These are phyloP conservation scores for Sebastes flavidus DNA, from an alignment of 2,797 vertebrate species.

Conservation along the genomic window DNA sequence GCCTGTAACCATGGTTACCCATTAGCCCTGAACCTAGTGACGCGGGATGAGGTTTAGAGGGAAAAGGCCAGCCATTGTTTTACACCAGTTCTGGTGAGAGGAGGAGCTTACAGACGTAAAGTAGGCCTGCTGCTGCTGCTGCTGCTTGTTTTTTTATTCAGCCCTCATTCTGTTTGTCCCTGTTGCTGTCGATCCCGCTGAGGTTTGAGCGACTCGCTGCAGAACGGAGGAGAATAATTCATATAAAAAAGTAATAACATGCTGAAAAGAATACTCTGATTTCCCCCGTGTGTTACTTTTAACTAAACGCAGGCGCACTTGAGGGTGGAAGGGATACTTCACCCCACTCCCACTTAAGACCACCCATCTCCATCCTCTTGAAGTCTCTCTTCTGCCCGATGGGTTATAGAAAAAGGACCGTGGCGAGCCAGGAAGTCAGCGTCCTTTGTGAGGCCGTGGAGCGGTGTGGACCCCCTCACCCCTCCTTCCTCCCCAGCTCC, in stretches of 20 bases:
- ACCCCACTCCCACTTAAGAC: slow-evolving; percentile 45
- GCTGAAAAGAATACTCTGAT: slow-evolving; percentile 58
- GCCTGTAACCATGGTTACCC: slow-evolving; percentile 81
- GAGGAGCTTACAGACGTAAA: slow-evolving; percentile 65
- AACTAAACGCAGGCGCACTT: slow-evolving; percentile 51
- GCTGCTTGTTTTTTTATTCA: slow-evolving; percentile 31
- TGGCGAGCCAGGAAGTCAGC: slow-evolving; percentile 62
- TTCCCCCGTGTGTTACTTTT: slow-evolving; percentile 62
- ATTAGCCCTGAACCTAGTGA: slow-evolving; percentile 72
- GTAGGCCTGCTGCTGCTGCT: slow-evolving; percentile 63
- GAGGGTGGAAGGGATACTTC: slow-evolving; percentile 30
- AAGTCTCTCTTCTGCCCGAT: slow-evolving; percentile 21
- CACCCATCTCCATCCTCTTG: slow-evolving; percentile 53
- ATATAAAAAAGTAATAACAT: slow-evolving; percentile 54
- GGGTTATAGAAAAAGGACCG: slow-evolving; percentile 37
- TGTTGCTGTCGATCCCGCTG: slow-evolving; percentile 55
- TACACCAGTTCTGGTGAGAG: slow-evolving; percentile 61
- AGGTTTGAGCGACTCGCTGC: slow-evolving; percentile 52
- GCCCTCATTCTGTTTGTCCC: slow-evolving; percentile 65
- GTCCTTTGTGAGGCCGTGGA: slow-evolving; percentile 59
- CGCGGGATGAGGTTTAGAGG: slow-evolving; percentile 69
- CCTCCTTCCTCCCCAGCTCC: slow-evolving; percentile 22
- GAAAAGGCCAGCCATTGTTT: slow-evolving; percentile 74
- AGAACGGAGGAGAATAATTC: slow-evolving; percentile 65
- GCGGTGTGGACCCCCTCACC: slow-evolving; percentile 20